These are phyloP conservation scores for Diplolepis rosae DNA, from an alignment of 2,888 invertebrate species.

Conservation along the genomic window DNA sequence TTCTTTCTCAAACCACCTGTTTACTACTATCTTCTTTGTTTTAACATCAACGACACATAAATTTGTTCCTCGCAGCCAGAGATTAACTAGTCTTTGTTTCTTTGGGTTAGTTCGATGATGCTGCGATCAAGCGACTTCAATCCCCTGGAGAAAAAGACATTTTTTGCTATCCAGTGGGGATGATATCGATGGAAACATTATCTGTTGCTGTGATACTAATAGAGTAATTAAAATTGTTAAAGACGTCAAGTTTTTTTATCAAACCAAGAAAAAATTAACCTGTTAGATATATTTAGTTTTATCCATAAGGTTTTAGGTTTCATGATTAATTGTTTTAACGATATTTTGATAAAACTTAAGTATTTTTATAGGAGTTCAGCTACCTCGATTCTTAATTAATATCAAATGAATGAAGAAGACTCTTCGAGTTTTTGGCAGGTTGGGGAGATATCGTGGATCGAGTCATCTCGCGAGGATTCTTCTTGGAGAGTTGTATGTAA, in stretches of 20 bases:
- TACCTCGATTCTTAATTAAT: too few relatives aligned
- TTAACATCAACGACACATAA: conserved; percentile 24
- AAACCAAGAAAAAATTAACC: too few relatives aligned
- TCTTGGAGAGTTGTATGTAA: not conserved
- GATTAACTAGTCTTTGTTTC: conserved; percentile 4
- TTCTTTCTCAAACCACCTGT: conserved; percentile 28
- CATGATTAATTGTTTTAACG: too few relatives aligned
- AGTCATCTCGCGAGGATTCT: conserved; percentile 22
- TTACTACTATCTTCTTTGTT: conserved; percentile 22
- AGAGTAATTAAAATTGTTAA: too few relatives aligned
- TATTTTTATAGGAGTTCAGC: too few relatives aligned
- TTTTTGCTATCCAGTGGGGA: too few relatives aligned
- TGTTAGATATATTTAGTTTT: too few relatives aligned
- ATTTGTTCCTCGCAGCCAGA: not conserved
- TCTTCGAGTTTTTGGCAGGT: not conserved
- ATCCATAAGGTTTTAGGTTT: too few relatives aligned
- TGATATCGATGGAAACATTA: too few relatives aligned
- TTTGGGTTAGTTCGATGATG: not conserved
- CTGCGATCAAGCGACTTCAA: conserved; percentile 1
- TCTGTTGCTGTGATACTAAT: too few relatives aligned
- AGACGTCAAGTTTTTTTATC: too few relatives aligned
- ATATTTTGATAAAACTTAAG: too few relatives aligned
- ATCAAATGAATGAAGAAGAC: not conserved
- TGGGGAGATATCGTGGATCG: not conserved
- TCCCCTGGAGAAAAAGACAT: not conserved